Conservation (phyloP, 2,888 invertebrate species). For the Thalpophila matura region DNA sequence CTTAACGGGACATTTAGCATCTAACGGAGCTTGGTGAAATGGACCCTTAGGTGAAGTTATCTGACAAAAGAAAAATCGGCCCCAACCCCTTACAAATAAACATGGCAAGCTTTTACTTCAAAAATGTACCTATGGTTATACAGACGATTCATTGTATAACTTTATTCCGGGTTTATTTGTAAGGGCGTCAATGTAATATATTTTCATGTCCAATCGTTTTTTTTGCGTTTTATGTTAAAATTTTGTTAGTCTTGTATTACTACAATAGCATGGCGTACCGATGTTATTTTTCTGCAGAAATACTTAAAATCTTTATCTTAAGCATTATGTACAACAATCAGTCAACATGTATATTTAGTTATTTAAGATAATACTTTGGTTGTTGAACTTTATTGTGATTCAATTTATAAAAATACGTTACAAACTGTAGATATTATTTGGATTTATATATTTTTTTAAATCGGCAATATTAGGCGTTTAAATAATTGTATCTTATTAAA, state of each 20-base stretch:
- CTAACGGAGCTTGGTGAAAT: too few species aligned
- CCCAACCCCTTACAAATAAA: too few species aligned
- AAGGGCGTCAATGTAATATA: too few species aligned
- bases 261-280: background rate
- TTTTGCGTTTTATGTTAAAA: too few species aligned
- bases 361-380: background rate
- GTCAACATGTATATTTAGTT: background rate
- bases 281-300: conserved; percentile 3
- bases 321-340: background rate
- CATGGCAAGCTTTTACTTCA: too few species aligned
- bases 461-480: background rate
- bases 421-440: background rate
- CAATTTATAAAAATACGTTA: background rate
- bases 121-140: too few species aligned
- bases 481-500: conserved; percentile 1
- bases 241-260: background rate
- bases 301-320: background rate
- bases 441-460: background rate
- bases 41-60: too few species aligned
- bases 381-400: background rate
- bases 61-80: too few species aligned
- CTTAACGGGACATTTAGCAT: too few species aligned
- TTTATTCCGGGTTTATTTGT: too few species aligned
- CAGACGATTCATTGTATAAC: too few species aligned
- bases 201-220: too few species aligned